A percentile compares a stretch with the other conserved stretches of the same genome.
Conservation (phyloP, 2,888 invertebrate genomes). For the Hypercompe scribonia region DNA sequence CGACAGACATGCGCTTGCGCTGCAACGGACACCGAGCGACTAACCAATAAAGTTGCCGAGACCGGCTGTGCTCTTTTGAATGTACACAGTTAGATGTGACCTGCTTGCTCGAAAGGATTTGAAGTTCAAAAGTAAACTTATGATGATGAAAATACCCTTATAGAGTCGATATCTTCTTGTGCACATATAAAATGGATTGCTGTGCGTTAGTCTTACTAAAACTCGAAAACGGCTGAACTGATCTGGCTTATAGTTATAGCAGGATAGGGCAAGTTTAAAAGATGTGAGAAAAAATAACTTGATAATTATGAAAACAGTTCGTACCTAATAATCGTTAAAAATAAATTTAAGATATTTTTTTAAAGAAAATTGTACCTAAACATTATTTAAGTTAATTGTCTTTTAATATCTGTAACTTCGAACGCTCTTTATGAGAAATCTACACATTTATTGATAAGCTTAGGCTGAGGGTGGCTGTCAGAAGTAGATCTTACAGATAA, state of each 20-base stretch:
- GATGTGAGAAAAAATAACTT: too few species aligned
- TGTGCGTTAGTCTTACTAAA: too few species aligned
- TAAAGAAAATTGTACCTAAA: too few species aligned
- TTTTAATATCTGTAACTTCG: not conserved
- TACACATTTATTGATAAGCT: not conserved
- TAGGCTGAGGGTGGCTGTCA: not conserved
- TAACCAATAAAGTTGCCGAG: slow-evolving; percentile 50
- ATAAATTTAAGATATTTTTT: too few species aligned
- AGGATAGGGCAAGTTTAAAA: too few species aligned
- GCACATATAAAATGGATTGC: too few species aligned
- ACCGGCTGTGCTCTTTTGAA: slow-evolving; percentile 55
- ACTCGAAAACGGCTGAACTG: too few species aligned
- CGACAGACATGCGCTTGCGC: slow-evolving; percentile 58
- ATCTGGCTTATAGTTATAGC: too few species aligned
- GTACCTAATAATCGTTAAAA: too few species aligned
- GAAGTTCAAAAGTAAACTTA: slow-evolving; percentile 35
- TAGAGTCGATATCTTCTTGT: too few species aligned
- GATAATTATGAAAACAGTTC: too few species aligned
- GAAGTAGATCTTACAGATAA: not conserved
- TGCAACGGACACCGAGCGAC: slow-evolving; percentile 56
- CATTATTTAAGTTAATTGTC: not conserved
- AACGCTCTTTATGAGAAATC: not conserved
- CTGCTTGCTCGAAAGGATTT: slow-evolving; percentile 58
- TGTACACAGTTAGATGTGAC: slow-evolving; percentile 58
- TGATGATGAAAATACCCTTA: not conserved